Conservation (phyloP, 2,797 vertebrate genomes). For the Hipposideros larvatus region DNA sequence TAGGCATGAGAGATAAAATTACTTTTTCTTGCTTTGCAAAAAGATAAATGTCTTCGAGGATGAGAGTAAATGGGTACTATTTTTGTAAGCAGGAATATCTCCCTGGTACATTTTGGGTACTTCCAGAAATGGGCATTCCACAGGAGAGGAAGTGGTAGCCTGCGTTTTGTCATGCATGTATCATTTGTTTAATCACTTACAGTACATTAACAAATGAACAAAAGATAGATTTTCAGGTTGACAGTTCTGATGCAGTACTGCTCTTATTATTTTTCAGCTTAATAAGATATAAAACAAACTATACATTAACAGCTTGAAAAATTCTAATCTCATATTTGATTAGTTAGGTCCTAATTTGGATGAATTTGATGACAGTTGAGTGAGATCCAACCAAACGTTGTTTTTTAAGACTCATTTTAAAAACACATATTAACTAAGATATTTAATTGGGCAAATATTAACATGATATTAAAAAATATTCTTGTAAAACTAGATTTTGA, state of each 20-base stretch:
- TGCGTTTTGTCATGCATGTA: background rate
- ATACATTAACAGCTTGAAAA: background rate
- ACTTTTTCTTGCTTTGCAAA: slow-evolving; percentile 45
- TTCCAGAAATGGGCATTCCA: slow-evolving; percentile 11
- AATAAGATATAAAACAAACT: slow-evolving; percentile 1
- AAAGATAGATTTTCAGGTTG: background rate
- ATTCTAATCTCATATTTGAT: background rate
- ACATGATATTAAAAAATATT: slow-evolving; percentile 12
- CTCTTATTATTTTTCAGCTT: slow-evolving; percentile 11
- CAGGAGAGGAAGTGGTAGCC: background rate
- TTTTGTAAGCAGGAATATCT: slow-evolving; percentile 16
- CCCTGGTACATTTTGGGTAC: background rate
- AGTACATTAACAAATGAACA: background rate
- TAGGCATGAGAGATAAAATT: slow-evolving; percentile 50
- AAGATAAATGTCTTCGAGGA: slow-evolving; percentile 46
- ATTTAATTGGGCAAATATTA: slow-evolving; percentile 16
- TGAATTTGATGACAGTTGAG: background rate
- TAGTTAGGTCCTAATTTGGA: background rate
- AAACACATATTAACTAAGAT: slow-evolving; percentile 1
- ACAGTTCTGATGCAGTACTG: background rate
- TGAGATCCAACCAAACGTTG: background rate
- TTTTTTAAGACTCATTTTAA: background rate
- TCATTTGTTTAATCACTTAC: background rate
- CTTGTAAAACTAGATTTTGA: slow-evolving; percentile 30
- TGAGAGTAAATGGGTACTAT: background rate